Evolutionary conservation across 2,113 vertebrate species (phyloP).

Genomic region (Stercorarius parasiticus): DNA sequence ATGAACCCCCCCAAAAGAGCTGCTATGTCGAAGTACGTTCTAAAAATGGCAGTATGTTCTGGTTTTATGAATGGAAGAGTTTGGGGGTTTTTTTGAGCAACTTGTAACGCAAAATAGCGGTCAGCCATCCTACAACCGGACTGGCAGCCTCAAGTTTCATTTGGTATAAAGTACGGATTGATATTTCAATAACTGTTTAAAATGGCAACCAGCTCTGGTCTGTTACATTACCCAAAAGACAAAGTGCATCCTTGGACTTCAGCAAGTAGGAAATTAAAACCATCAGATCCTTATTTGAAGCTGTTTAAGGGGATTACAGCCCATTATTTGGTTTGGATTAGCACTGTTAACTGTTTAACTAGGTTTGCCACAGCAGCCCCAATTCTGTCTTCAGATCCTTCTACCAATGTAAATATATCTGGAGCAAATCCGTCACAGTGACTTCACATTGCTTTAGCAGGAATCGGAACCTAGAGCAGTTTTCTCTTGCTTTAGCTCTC

Average conservation of each 20-base stretch:
- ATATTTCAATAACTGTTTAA: background rate
- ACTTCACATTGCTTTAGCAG: background rate
- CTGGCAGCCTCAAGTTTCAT: background rate
- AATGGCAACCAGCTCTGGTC: background rate
- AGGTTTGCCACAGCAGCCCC: background rate
- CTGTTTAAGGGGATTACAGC: background rate
- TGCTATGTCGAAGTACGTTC: background rate
- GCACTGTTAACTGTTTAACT: background rate
- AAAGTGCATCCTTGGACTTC: slow-evolving; percentile 17
- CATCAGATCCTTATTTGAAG: background rate
- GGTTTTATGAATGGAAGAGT: background rate
- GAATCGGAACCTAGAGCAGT: background rate
- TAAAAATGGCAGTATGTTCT: background rate
- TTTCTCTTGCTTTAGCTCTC: background rate
- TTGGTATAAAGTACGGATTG: background rate
- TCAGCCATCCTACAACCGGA: background rate
- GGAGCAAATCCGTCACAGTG: background rate
- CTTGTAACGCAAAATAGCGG: background rate
- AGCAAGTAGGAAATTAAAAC: background rate
- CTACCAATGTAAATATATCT: background rate
- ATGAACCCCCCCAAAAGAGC: background rate
- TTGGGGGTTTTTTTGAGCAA: background rate
- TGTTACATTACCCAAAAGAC: background rate
- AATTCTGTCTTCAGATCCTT: background rate
- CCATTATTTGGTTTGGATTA: background rate